Conservation (phyloP, 2,113 vertebrate genomes). For the Stercorarius parasiticus region DNA sequence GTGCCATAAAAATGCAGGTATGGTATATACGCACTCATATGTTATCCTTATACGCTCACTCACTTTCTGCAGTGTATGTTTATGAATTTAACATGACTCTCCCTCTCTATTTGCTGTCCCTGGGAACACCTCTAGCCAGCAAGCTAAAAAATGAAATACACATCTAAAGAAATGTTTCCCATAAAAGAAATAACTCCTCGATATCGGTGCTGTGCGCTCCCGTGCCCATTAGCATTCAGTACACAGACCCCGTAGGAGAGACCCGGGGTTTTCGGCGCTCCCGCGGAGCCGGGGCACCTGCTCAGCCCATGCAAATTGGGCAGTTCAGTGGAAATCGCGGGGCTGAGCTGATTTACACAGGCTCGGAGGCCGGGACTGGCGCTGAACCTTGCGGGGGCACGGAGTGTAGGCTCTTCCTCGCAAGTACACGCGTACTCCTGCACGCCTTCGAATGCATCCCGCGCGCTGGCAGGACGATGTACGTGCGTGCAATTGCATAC, state of each 20-base stretch:
- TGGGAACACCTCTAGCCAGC: constrained; percentile 23
- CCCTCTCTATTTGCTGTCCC: constrained; percentile 9
- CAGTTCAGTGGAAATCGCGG: not conserved
- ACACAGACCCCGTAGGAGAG: not conserved
- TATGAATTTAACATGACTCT: constrained; percentile 63
- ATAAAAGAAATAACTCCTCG: constrained; percentile 33
- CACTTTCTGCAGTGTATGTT: not conserved
- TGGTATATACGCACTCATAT: not conserved
- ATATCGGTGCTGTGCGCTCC: not conserved
- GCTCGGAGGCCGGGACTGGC: not conserved
- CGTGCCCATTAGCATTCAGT: not conserved
- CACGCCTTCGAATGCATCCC: accelerated
- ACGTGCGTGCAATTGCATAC: not conserved
- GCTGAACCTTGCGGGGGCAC: not conserved
- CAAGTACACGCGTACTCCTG: accelerated
- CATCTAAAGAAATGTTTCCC: constrained; percentile 27
- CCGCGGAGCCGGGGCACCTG: not conserved
- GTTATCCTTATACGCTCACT: not conserved
- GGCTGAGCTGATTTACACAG: not conserved
- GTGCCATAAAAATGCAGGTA: constrained; percentile 22
- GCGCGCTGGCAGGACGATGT: not conserved
- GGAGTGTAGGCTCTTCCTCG: not conserved
- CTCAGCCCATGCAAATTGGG: not conserved
- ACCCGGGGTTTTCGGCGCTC: not conserved
- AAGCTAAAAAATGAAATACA: constrained; percentile 47